Conservation (phyloP, 2,113 vertebrate genomes). For the Anguilla rostrata region DNA sequence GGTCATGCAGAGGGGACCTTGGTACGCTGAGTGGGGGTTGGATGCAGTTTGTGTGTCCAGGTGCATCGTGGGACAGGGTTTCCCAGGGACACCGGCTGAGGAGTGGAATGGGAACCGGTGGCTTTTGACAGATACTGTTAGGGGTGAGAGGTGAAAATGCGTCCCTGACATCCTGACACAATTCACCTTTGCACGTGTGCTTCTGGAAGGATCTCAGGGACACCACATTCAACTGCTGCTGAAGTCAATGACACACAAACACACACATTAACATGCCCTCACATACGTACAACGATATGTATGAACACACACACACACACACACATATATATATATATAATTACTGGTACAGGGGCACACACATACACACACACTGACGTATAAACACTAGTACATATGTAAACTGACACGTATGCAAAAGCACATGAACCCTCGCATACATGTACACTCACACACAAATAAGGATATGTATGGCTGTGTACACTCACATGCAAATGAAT, state of each 20-base stretch:
- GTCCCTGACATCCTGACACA: background rate
- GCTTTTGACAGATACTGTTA: background rate
- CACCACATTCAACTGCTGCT: background rate
- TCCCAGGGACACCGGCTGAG: background rate
- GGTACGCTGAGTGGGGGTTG: background rate
- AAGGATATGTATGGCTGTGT: no score
- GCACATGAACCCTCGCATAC: no score
- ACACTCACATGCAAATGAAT: no score
- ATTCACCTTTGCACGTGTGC: background rate
- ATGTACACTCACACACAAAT: no score
- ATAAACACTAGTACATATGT: no score
- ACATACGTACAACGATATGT: background rate
- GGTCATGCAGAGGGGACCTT: background rate
- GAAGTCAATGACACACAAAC: background rate
- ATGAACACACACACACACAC: background rate
- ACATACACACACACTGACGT: background rate
- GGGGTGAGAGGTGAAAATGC: background rate
- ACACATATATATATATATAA: background rate
- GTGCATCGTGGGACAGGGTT: background rate
- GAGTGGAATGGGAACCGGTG: background rate
- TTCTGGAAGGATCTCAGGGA: background rate
- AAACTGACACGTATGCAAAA: no score
- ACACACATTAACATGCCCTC: background rate
- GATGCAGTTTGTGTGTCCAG: background rate
- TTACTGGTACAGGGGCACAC: no score